A percentile compares a stretch with the other conserved stretches of the same genome.
Evolutionary conservation across 2,113 vertebrate genomes (phyloP).

Genomic region (Apaloderma vittatum): DNA sequence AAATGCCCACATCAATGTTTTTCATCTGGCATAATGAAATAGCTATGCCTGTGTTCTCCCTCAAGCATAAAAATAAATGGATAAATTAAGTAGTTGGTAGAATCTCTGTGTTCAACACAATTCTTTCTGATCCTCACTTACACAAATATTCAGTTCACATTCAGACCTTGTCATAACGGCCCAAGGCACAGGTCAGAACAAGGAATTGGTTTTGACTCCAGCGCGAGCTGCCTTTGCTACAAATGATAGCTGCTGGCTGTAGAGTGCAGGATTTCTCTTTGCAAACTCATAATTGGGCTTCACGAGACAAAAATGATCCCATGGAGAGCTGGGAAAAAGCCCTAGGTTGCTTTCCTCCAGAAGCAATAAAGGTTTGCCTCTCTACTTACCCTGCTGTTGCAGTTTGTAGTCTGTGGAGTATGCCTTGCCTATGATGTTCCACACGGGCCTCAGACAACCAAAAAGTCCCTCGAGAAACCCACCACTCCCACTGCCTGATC

Average conservation of each 20-base stretch:
- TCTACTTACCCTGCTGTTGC: conserved; percentile 92
- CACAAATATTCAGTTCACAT: background rate
- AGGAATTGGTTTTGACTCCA: background rate
- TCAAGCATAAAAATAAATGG: background rate
- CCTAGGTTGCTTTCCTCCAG: background rate
- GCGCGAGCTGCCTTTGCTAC: background rate
- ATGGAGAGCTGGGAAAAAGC: background rate
- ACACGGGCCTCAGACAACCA: conserved; percentile 94
- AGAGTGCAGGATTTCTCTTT: background rate
- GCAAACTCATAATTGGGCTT: fast-evolving
- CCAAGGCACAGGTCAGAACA: background rate
- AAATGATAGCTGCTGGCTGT: fast-evolving
- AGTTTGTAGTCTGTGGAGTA: conserved; percentile 98
- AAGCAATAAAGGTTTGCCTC: fast-evolving
- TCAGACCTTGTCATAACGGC: background rate
- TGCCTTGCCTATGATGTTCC: conserved; percentile 98
- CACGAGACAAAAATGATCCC: fast-evolving
- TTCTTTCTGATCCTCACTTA: background rate
- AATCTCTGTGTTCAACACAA: background rate
- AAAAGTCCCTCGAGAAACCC: conserved; percentile 98
- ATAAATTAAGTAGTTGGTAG: background rate
- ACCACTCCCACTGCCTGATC: conserved; percentile 84
- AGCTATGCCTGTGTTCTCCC: background rate
- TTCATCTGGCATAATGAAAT: background rate
- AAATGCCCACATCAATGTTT: background rate